Evolutionary conservation across 2,888 invertebrate species (phyloP).

Genomic region (Sipha maydis): DNA sequence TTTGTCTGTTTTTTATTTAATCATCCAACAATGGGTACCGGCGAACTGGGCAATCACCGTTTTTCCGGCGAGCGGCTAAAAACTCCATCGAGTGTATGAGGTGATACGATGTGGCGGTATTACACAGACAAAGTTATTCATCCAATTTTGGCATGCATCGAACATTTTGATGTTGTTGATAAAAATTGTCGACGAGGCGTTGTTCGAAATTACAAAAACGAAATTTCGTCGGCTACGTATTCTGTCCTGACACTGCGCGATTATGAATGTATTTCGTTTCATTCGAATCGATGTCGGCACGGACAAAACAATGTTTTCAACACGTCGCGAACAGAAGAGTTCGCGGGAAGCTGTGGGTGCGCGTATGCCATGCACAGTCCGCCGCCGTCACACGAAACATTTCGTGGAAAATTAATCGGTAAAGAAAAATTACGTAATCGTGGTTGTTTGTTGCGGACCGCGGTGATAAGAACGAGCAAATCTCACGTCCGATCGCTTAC

Average conservation of each 20-base stretch:
- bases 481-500: constrained; percentile 31
- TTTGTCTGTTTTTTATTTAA: too few species aligned
- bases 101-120: neutral
- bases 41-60: too few species aligned
- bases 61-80: neutral
- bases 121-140: neutral
- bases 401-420: too few species aligned
- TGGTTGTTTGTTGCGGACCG: constrained; percentile 9
- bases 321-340: neutral
- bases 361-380: neutral
- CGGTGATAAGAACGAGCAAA: neutral
- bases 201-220: too few species aligned
- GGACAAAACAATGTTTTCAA: neutral
- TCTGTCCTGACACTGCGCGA: too few species aligned
- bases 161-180: neutral
- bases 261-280: constrained; percentile 6
- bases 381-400: neutral
- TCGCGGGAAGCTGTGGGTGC: neutral
- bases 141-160: neutral
- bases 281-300: neutral
- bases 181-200: too few species aligned
- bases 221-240: too few species aligned
- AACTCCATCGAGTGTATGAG: neutral
- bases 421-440: constrained; percentile 37
- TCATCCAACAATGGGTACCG: too few species aligned